Conservation (phyloP, 2,888 invertebrate species). For the Trissolcus japonicus region DNA sequence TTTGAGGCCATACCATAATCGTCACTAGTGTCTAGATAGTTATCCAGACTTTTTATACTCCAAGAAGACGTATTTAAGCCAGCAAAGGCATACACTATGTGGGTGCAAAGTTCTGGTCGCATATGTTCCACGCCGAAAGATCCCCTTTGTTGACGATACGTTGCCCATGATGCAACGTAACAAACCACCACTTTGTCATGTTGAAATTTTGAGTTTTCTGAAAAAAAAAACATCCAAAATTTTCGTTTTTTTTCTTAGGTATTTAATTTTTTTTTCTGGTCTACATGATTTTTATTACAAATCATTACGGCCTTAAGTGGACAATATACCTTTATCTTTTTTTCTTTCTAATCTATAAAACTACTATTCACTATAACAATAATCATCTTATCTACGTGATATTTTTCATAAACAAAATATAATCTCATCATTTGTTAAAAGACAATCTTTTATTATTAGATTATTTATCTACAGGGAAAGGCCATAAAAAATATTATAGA, state of each 20-base stretch:
- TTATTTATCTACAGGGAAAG: too few species aligned
- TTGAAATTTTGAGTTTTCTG: constrained; percentile 70
- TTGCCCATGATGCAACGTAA: constrained; percentile 89
- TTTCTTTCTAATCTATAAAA: too few species aligned
- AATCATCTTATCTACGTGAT: too few species aligned
- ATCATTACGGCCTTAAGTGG: background rate
- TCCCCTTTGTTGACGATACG: constrained; percentile 83
- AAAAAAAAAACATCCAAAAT: constrained; percentile 5
- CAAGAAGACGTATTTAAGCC: constrained; percentile 83
- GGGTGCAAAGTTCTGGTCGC: constrained; percentile 86
- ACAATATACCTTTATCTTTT: background rate
- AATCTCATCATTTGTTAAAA: too few species aligned
- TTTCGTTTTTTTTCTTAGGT: background rate
- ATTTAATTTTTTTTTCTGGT: background rate
- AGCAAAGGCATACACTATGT: constrained; percentile 88
- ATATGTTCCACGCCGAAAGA: constrained; percentile 83
- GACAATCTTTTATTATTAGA: too few species aligned
- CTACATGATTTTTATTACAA: background rate
- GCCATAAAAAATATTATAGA: too few species aligned
- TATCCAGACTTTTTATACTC: constrained; percentile 84
- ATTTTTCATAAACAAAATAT: too few species aligned
- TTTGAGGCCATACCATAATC: constrained; percentile 78
- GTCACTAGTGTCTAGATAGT: constrained; percentile 86
- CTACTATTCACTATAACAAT: too few species aligned
- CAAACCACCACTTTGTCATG: constrained; percentile 88